phyloP scores from a whole-genome alignment of 2,797 vertebrate genomes.

The Sternotherus odoratus region DNA sequence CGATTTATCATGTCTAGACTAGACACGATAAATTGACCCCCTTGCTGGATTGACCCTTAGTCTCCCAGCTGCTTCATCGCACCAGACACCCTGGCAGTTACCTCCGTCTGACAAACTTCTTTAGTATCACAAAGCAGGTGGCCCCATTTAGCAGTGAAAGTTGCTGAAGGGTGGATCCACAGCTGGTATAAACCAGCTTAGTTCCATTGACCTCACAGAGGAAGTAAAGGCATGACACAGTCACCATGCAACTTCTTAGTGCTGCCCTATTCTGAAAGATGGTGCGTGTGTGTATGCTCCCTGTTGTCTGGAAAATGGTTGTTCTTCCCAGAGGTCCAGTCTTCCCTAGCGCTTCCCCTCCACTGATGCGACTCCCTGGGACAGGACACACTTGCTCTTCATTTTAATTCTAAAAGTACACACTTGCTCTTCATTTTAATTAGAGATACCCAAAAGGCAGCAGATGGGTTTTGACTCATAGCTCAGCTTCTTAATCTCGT shows the following conservation, averaged over 20 bases:
- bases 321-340: neutral
- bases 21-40: too few relatives aligned
- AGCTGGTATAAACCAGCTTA: neutral
- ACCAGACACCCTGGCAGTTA: neutral
- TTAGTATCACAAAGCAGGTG: neutral
- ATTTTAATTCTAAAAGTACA: neutral
- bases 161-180: neutral
- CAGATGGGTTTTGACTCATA: neutral
- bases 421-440: neutral
- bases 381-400: too few relatives aligned
- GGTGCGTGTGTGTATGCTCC: neutral
- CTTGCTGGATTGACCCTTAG: too few relatives aligned
- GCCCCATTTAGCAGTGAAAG: neutral
- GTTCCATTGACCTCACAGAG: neutral
- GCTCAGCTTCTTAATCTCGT: neutral
- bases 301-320: neutral
- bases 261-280: neutral
- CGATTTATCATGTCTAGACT: too few relatives aligned
- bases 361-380: neutral
- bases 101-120: neutral
- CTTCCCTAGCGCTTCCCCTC: neutral
- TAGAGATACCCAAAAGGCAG: neutral
- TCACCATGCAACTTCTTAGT: neutral
- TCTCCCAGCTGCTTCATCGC: too few relatives aligned
- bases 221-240: neutral